phyloP scores from a whole-genome alignment of 2,797 vertebrate genomes.

The Cryptoblepharus egeriae region DNA sequence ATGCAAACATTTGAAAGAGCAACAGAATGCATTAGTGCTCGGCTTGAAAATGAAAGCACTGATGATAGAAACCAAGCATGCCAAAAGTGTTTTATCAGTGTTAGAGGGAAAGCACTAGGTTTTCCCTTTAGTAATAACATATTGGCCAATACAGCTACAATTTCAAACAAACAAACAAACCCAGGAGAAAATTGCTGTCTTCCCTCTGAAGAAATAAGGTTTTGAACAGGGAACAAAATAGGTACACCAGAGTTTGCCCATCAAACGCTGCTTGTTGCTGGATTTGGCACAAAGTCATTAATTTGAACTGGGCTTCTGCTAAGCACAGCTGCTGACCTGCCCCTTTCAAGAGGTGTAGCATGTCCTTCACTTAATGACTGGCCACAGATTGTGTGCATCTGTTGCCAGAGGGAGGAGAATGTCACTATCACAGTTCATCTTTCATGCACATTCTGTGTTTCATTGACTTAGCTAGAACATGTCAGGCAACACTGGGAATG shows the following conservation, averaged over 20 bases:
- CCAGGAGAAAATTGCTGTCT: background rate
- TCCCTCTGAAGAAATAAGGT: background rate
- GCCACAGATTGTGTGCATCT: background rate
- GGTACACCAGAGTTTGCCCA: background rate
- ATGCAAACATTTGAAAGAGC: background rate
- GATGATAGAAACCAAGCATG: background rate
- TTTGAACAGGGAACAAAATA: background rate
- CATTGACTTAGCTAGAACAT: background rate
- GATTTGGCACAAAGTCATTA: background rate
- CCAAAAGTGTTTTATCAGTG: conserved; percentile 13
- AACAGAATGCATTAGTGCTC: background rate
- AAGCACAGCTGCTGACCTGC: background rate
- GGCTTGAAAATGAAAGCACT: conserved; percentile 10
- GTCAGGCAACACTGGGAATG: background rate
- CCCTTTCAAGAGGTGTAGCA: background rate
- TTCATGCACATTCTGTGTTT: background rate
- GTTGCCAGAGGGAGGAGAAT: background rate
- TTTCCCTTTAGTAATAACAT: background rate
- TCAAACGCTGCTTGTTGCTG: background rate
- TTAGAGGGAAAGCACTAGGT: background rate
- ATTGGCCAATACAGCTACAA: background rate
- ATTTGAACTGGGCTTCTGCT: too few species aligned
- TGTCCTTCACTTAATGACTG: conserved; percentile 2
- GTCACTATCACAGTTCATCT: background rate
- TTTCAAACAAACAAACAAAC: background rate